A percentile compares a stretch with the other conserved stretches of the same genome.
Evolutionary conservation across 2,797 vertebrate species (phyloP).

Genomic region (Pangasius sanitwongsei): DNA sequence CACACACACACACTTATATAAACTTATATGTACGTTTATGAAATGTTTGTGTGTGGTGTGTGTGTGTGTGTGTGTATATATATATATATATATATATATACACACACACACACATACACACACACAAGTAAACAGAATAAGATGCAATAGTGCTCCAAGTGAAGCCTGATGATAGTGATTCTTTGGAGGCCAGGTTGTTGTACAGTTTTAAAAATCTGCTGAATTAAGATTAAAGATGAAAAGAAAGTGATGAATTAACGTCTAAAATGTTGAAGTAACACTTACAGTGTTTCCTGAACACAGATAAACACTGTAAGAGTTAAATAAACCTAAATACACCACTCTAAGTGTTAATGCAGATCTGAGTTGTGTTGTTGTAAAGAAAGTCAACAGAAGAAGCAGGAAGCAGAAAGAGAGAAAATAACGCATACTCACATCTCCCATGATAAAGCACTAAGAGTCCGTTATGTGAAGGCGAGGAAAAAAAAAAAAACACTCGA

Average conservation of each 20-base stretch:
- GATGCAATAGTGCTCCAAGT: background rate
- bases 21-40: too few species aligned
- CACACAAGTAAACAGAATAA: background rate
- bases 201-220: too few species aligned
- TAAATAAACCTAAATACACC: background rate
- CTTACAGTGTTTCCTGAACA: too few species aligned
- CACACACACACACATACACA: background rate
- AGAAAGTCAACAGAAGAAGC: constrained; percentile 19
- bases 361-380: background rate
- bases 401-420: constrained; percentile 18
- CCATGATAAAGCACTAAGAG: constrained; percentile 69
- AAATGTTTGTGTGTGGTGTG: background rate
- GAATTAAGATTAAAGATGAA: background rate
- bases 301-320: background rate
- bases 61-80: background rate
- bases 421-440: constrained; percentile 70
- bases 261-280: background rate
- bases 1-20: too few species aligned
- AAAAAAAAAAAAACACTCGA: constrained; percentile 63
- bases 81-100: background rate
- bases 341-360: background rate
- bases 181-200: background rate
- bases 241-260: background rate
- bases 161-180: background rate
- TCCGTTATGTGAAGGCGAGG: constrained; percentile 60